Base-by-base conservation (phyloP, 2,797 vertebrate species). In the Amniataba percoides region DNA sequence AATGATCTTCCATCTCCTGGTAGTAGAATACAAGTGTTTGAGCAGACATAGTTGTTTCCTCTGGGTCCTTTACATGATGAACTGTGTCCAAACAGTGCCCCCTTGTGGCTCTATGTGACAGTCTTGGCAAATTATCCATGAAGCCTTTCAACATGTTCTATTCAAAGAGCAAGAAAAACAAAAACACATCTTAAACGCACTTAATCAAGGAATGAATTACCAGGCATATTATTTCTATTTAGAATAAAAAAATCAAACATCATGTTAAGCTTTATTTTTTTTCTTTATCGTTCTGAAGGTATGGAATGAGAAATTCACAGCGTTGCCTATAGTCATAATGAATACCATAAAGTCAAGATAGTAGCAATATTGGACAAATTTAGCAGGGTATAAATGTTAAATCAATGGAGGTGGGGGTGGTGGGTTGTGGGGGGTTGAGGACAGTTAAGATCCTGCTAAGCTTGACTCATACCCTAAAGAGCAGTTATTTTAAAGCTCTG, bases 51-150 rank as follows among this genome's bases (percentile, higher is more conserved):
- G 34, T 25, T 66, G 71, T 67, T 84, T 83, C 69, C 49, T 71
- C 63, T 62, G 40, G n/a, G 31, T 25, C 56, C 36, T 25, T 74
- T 52, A 62, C 58, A 64, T 85, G 59, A 81, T 80, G 65, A 91
- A 92, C 63, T 46, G 80, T 91, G 87, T 91, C 88, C 75, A 81
- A 72, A 80, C 89, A 94, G 86, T 94, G 93, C 91, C 93, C 93
- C 85, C 93, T 91, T 85, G 91, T 94, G 94, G 88, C 36, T 2
- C n/a, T 42, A 70, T 25, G 49, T 9, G 61, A 76, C 53, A 55
- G 2, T 61, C 39, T n/a, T 70, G 76, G 73, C 36, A 77, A 66
- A 77, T 51, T 18, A 55, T 68, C 39, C 15, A 55, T 75, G 42
- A 70, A 79, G 66, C 46, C 16, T 73, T 71, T 14, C n/a, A 42